Evolutionary conservation across 2,888 invertebrate genomes (phyloP), one percentile per base, ranked within the genome.

Genomic region (Phyto melanocephala): DNA sequence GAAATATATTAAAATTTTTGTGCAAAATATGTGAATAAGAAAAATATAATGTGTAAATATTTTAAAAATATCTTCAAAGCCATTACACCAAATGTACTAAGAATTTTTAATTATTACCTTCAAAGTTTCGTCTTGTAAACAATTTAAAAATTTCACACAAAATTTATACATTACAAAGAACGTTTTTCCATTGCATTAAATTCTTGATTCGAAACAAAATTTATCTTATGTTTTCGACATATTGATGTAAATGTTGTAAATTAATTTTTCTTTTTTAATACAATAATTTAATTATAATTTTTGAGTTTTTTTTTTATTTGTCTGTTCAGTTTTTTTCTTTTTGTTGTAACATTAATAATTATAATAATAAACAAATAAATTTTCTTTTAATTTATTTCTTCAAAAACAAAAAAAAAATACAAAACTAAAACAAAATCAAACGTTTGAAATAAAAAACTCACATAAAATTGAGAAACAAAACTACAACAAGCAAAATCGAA

Each of bases 391-490:
- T 76, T 83, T 81, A 42, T 81, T 84, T 67, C 70, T 50, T 13
- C 52, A 52, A 45, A 47, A 60, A 56, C 50, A 52, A 45, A 47
- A 68, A 56, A 58, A 58, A 56, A 56, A 47, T 1, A 7, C 3
- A 20, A 56, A 62, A 54, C n/a, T 33, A 77, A 68, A 80, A 72
- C 58, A 42, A 62, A 58, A 52, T 50, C 20, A 68, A 63, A 67
- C 74, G 47, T 80, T 81, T 28, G 40, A 78, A 78, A 65, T 11
- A 62, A 52, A 58, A 78, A 80, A 54, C 67, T 74, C 67, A 71
- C 58, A 70, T 71, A 75, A 70, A 82, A 84, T 77, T 81, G 79
- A 80, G 68, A 83, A 83, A 75, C 54, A 83, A 77, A 84, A 54
- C 77, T 56, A 70, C 80, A 75, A 52, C 54, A 56, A 81, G 20